phyloP scores from a whole-genome alignment of 2,797 vertebrate species.

The Discoglossus pictus region DNA sequence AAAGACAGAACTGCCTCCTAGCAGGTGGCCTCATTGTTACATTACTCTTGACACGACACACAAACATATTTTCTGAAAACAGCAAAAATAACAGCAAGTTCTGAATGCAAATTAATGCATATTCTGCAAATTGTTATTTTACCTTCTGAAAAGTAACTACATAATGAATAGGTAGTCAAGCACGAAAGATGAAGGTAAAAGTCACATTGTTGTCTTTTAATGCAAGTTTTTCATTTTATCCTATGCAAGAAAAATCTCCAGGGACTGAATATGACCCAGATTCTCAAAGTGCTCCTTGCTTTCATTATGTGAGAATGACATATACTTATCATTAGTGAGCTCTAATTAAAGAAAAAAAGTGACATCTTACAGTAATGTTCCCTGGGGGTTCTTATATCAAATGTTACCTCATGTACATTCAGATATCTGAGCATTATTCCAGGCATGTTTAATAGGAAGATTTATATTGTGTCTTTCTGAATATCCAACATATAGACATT shows the following conservation, averaged over 20 bases:
- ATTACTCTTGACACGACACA: slow-evolving; percentile 25
- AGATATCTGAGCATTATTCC: slow-evolving; percentile 53
- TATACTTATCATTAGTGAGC: slow-evolving; percentile 60
- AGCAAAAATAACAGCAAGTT: slow-evolving; percentile 10
- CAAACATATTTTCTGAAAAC: slow-evolving; percentile 36
- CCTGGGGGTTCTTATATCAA: slow-evolving; percentile 57
- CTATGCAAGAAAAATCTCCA: slow-evolving; percentile 47
- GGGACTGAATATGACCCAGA: slow-evolving; percentile 58
- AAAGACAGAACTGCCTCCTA: slow-evolving; percentile 19
- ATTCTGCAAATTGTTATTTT: slow-evolving; percentile 34
- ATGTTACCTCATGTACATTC: slow-evolving; percentile 55
- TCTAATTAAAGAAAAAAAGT: slow-evolving; percentile 65
- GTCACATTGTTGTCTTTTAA: slow-evolving; percentile 55
- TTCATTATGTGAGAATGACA: slow-evolving; percentile 62
- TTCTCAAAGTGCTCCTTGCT: slow-evolving; percentile 55
- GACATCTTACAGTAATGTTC: slow-evolving; percentile 64
- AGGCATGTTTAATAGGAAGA: slow-evolving; percentile 1
- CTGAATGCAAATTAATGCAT: slow-evolving; percentile 1
- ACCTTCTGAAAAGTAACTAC: slow-evolving; percentile 12
- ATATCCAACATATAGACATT: too few relatives aligned
- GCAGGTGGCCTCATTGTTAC: slow-evolving; percentile 47
- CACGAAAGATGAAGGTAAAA: slow-evolving; percentile 52
- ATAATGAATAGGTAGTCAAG: slow-evolving; percentile 31
- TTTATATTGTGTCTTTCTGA: neutral
- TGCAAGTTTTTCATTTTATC: slow-evolving; percentile 42